Percentiles rank a stretch among this genome's conserved stretches.
These are phyloP conservation scores for Leucania comma DNA, from an alignment of 2,888 invertebrate species.

Conservation along the genomic window DNA sequence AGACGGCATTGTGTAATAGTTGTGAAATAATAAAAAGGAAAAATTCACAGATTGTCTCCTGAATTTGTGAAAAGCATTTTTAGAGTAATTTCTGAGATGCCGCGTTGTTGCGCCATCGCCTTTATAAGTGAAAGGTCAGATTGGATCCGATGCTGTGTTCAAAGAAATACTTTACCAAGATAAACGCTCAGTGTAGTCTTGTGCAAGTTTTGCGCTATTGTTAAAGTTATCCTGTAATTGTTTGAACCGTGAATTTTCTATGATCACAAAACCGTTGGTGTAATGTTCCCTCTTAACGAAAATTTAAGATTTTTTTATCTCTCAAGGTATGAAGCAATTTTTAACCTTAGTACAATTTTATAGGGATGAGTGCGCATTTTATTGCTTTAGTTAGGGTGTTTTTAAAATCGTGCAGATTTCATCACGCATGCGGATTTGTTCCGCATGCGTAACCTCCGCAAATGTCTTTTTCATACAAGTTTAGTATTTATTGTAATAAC, in stretches of 20 bases:
- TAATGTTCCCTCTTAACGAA: not conserved
- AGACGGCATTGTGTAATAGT: too few relatives aligned
- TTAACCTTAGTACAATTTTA: not conserved
- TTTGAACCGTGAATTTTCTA: not conserved
- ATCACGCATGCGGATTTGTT: too few relatives aligned
- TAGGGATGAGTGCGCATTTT: not conserved
- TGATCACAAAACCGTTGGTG: not conserved
- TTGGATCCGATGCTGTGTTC: not conserved
- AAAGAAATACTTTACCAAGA: not conserved
- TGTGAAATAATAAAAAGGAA: too few relatives aligned
- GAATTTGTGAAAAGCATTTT: too few relatives aligned
- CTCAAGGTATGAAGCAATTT: too few relatives aligned
- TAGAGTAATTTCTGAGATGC: not conserved
- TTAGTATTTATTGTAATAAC: too few relatives aligned
- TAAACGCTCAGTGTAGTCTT: not conserved
- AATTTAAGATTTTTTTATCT: not conserved
- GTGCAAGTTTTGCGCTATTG: constrained; percentile 2
- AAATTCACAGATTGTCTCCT: too few relatives aligned
- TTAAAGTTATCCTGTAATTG: constrained; percentile 1
- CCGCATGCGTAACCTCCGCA: too few relatives aligned
- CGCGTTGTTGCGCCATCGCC: not conserved
- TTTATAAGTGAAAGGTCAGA: too few relatives aligned
- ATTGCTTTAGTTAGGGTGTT: not conserved
- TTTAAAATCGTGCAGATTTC: too few relatives aligned
- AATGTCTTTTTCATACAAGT: too few relatives aligned